Percentiles rank a stretch among this genome's conserved stretches.
Evolutionary conservation across 2,113 vertebrate genomes (phyloP).

Genomic region (Ursus arctos): DNA sequence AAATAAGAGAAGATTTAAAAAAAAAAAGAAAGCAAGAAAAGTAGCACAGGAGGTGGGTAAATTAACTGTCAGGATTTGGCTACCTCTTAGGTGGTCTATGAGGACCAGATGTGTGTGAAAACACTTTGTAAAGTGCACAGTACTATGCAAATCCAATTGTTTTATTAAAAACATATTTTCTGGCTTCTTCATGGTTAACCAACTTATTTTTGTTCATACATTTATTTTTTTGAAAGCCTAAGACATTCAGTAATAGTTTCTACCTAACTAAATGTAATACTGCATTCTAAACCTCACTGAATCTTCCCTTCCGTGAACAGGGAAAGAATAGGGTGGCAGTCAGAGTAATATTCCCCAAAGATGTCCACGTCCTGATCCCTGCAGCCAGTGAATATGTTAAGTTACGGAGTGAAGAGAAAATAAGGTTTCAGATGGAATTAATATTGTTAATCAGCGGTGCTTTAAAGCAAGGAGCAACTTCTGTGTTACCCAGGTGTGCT

Average conservation of each 20-base stretch:
- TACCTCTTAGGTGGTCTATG: background rate
- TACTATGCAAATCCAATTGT: background rate
- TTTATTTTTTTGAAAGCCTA: background rate
- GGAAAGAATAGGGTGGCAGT: background rate
- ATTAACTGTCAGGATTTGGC: background rate
- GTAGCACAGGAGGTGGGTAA: background rate
- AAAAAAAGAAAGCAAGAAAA: background rate
- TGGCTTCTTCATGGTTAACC: background rate
- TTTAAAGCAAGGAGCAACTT: background rate
- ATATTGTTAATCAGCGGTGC: background rate
- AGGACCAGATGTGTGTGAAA: background rate
- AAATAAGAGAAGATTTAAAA: background rate
- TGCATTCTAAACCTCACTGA: background rate
- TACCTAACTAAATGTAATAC: background rate
- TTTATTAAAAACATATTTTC: slow-evolving; percentile 21
- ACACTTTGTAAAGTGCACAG: background rate
- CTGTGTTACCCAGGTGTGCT: background rate
- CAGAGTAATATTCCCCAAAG: background rate
- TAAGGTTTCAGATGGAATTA: background rate
- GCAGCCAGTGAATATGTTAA: background rate
- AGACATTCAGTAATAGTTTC: background rate
- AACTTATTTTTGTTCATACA: slow-evolving; percentile 12
- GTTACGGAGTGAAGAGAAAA: background rate
- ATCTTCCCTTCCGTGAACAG: background rate
- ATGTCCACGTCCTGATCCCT: background rate